A percentile compares a stretch with the other conserved stretches of the same genome.
Conservation (phyloP, 2,113 vertebrate species). For the Chamaea fasciata region DNA sequence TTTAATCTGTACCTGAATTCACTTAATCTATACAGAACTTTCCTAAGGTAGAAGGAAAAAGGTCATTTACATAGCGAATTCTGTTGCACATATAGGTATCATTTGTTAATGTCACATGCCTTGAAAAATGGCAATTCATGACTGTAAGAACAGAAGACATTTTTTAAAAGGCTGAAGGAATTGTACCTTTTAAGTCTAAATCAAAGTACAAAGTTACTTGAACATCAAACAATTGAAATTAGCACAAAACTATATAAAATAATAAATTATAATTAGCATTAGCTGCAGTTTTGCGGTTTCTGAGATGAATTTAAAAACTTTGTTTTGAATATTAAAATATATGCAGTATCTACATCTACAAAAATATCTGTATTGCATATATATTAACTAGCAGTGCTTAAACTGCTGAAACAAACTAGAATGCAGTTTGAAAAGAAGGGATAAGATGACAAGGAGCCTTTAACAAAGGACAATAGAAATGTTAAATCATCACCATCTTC, state of each 20-base stretch:
- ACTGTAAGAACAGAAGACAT: neutral
- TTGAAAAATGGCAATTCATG: neutral
- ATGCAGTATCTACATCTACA: neutral
- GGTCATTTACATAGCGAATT: neutral
- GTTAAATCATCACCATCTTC: neutral
- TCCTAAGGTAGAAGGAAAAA: neutral
- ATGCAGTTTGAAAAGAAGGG: neutral
- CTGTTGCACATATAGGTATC: neutral
- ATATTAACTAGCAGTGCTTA: neutral
- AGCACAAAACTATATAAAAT: neutral
- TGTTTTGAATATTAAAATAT: neutral
- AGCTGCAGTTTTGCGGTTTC: neutral
- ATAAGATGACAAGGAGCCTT: neutral
- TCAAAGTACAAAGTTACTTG: neutral
- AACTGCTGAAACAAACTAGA: neutral
- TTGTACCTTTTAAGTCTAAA: neutral
- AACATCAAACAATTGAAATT: neutral
- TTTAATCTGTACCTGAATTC: neutral
- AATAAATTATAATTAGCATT: neutral
- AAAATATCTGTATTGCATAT: neutral
- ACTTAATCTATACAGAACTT: neutral
- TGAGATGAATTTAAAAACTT: neutral
- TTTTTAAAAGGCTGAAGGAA: neutral
- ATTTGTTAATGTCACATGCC: neutral
- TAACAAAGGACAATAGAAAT: neutral